phyloP scores from a whole-genome alignment of 1,140 invertebrate species.

The Hyles vespertilio region DNA sequence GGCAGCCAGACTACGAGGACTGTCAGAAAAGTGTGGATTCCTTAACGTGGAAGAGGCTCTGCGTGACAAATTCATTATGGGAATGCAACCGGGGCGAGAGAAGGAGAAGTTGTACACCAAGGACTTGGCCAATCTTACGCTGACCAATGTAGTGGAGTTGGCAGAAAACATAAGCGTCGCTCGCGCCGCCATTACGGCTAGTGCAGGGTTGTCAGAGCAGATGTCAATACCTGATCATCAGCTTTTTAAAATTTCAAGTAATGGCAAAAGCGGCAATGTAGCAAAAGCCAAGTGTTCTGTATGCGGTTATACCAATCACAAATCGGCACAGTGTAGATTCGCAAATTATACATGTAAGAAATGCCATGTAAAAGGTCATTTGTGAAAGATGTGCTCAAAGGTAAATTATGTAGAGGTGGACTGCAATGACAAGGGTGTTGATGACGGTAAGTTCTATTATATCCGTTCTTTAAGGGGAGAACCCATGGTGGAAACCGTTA shows the following conservation, averaged over 20 bases:
- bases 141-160: not conserved
- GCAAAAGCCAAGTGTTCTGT: not conserved
- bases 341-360: conserved; percentile 1
- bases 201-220: too few relatives aligned
- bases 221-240: too few relatives aligned
- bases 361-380: conserved; percentile 8
- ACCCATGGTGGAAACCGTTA: conserved; percentile 22
- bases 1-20: conserved; percentile 18
- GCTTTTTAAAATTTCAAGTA: too few relatives aligned
- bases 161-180: not conserved
- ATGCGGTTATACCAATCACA: not conserved
- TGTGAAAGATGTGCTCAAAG: conserved; percentile 23
- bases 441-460: conserved; percentile 24
- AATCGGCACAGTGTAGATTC: conserved; percentile 3
- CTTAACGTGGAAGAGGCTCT: conserved; percentile 24
- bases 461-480: conserved; percentile 20
- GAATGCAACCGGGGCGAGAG: conserved; percentile 19
- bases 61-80: conserved; percentile 22
- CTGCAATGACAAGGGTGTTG: conserved; percentile 9
- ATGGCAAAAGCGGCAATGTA: too few relatives aligned
- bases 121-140: not conserved
- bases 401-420: conserved; percentile 12
- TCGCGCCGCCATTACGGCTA: too few relatives aligned
- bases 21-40: conserved; percentile 21
- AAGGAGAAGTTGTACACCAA: conserved; percentile 17